Percentiles rank a stretch among this genome's conserved stretches.
Conservation (phyloP, 2,888 invertebrate species). For the Epistrophella euchroma region DNA sequence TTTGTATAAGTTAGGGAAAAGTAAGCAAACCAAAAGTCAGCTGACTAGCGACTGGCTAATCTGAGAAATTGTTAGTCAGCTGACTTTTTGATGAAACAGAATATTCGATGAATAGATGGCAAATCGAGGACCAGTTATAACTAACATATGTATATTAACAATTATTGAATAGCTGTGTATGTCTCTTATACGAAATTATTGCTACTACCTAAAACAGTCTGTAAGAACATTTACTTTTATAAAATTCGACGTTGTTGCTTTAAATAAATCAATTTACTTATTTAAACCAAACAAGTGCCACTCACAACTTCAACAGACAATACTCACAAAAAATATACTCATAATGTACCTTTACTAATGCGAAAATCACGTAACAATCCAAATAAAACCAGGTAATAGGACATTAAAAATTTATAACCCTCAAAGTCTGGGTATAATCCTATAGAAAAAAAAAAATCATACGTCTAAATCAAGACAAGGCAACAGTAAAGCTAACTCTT, state of each 20-base stretch:
- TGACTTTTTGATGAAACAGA: too few relatives aligned
- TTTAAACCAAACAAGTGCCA: conserved; percentile 39
- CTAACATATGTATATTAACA: too few relatives aligned
- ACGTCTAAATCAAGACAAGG: conserved; percentile 23
- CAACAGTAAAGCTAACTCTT: conserved; percentile 9
- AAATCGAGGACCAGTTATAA: too few relatives aligned
- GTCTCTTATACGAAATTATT: too few relatives aligned
- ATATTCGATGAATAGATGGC: too few relatives aligned
- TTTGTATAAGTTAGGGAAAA: too few relatives aligned
- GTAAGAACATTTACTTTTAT: background rate
- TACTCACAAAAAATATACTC: background rate
- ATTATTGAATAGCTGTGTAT: too few relatives aligned
- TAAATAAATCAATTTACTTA: conserved; percentile 35
- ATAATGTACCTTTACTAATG: conserved; percentile 21
- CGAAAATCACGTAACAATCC: conserved; percentile 29
- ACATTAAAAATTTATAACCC: conserved; percentile 43
- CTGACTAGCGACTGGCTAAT: too few relatives aligned
- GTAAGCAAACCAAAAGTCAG: too few relatives aligned
- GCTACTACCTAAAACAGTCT: too few relatives aligned
- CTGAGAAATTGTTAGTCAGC: too few relatives aligned
- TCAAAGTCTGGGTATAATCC: background rate
- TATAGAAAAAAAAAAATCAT: background rate
- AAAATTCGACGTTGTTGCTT: conserved; percentile 11
- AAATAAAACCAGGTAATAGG: conserved; percentile 18
- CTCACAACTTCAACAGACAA: background rate